Evolutionary conservation across 2,888 invertebrate species (phyloP).

Genomic region (Hypolimnas misippus): DNA sequence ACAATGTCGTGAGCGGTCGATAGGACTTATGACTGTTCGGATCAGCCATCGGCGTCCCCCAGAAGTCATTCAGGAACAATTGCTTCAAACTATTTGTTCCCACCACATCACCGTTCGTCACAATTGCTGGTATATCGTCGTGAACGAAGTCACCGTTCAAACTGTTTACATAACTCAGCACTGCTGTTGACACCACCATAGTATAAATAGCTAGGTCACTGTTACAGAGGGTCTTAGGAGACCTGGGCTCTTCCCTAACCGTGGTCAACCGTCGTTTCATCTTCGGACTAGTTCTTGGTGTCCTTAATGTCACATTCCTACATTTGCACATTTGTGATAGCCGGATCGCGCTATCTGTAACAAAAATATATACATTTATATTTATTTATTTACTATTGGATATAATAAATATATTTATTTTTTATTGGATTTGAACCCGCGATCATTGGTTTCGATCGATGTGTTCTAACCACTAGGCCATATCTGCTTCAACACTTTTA

Average conservation of each 20-base stretch:
- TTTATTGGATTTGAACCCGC: too few relatives aligned
- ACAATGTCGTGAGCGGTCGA: constrained; percentile 91
- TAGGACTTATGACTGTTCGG: constrained; percentile 93
- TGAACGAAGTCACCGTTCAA: constrained; percentile 93
- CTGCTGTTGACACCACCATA: constrained; percentile 86
- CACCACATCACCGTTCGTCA: constrained; percentile 91
- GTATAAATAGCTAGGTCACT: constrained; percentile 85
- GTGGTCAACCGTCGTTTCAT: constrained; percentile 80
- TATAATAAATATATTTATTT: too few relatives aligned
- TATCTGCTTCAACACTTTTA: too few relatives aligned
- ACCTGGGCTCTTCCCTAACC: constrained; percentile 67
- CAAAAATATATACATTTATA: constrained; percentile 45
- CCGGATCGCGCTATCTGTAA: constrained; percentile 55
- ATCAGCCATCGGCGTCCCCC: constrained; percentile 94
- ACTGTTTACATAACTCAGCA: constrained; percentile 89
- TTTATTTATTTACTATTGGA: not conserved
- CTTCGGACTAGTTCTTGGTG: constrained; percentile 57
- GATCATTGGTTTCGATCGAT: too few relatives aligned
- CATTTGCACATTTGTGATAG: constrained; percentile 73
- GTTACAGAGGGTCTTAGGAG: constrained; percentile 49
- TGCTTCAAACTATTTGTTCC: constrained; percentile 86
- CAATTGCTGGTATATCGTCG: constrained; percentile 93
- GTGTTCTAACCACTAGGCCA: too few relatives aligned
- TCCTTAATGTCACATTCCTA: constrained; percentile 69
- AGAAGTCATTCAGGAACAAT: constrained; percentile 91